Percentiles rank a stretch among this genome's conserved stretches.
These are phyloP conservation scores for Neomorphus geoffroyi DNA, from an alignment of 2,797 vertebrate genomes.

Conservation along the genomic window DNA sequence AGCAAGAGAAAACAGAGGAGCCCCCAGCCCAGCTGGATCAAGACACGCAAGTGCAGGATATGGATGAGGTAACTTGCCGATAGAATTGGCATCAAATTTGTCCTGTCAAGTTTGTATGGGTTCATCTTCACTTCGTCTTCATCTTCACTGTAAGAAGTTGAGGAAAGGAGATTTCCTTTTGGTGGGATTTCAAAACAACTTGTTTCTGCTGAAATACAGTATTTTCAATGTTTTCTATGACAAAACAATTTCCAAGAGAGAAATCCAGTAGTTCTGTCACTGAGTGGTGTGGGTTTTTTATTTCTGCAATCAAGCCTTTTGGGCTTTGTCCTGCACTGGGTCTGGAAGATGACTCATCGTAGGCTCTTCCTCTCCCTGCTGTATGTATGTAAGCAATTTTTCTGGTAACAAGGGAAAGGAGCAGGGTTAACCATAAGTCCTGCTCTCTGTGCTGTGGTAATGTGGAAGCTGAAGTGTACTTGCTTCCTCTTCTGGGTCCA, in stretches of 20 bases:
- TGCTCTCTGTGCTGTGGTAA: background rate
- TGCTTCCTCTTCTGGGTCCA: slow-evolving; percentile 13
- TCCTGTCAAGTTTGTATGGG: background rate
- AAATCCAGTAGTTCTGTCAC: background rate
- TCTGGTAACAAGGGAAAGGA: slow-evolving; percentile 5
- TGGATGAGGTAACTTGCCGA: slow-evolving; percentile 88
- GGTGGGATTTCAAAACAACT: background rate
- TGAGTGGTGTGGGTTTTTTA: background rate
- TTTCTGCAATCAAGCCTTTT: background rate
- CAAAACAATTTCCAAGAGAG: background rate
- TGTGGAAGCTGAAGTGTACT: background rate
- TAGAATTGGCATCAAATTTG: background rate
- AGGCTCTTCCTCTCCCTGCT: background rate
- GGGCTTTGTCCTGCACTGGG: background rate
- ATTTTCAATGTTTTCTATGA: background rate
- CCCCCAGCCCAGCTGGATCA: slow-evolving; percentile 89
- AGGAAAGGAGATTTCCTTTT: background rate
- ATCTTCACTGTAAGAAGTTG: background rate
- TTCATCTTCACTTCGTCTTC: background rate
- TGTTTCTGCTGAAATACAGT: background rate
- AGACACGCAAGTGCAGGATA: slow-evolving; percentile 97
- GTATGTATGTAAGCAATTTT: background rate
- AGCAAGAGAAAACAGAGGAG: slow-evolving; percentile 81
- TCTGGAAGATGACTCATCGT: slow-evolving; percentile 25
- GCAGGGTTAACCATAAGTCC: background rate